Conservation (phyloP, 2,888 invertebrate genomes). For the Lampropteryx suffumata region DNA sequence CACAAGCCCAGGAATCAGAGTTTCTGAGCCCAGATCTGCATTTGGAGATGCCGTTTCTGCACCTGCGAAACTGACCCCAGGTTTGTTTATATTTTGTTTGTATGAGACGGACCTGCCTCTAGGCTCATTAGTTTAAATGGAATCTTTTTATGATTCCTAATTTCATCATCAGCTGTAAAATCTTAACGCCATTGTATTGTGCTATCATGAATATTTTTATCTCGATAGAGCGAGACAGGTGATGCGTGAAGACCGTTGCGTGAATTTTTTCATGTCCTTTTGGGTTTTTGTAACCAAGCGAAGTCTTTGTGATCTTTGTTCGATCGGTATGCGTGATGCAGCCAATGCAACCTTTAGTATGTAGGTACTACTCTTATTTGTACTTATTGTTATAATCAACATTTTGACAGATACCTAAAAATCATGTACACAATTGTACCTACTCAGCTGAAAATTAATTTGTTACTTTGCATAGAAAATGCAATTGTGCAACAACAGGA, state of each 20-base stretch:
- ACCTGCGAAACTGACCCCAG: conserved; percentile 91
- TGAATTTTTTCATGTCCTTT: conserved; percentile 60
- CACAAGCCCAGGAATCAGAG: conserved; percentile 77
- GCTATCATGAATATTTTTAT: conserved; percentile 74
- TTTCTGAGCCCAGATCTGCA: conserved; percentile 85
- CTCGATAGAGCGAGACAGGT: conserved; percentile 67
- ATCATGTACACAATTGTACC: no score
- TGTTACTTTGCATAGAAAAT: conserved; percentile 9
- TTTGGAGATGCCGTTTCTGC: conserved; percentile 92
- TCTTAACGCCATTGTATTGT: conserved; percentile 67
- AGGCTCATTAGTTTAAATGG: no score
- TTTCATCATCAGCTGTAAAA: conserved; percentile 57
- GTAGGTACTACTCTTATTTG: background rate
- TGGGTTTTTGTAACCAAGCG: conserved; percentile 36
- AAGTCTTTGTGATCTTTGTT: conserved; percentile 31
- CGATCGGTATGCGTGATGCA: conserved; percentile 2
- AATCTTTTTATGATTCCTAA: no score
- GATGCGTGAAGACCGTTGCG: conserved; percentile 68
- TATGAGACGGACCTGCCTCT: conserved; percentile 2
- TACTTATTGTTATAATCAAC: background rate
- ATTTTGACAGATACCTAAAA: background rate
- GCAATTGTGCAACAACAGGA: background rate
- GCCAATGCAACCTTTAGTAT: background rate
- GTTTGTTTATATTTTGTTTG: conserved; percentile 73
- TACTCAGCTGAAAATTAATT: conserved; percentile 5